Evolutionary conservation across 2,113 vertebrate genomes (phyloP), one percentile per base, ranked within the genome.

Genomic region (Peucedramus taeniatus): DNA sequence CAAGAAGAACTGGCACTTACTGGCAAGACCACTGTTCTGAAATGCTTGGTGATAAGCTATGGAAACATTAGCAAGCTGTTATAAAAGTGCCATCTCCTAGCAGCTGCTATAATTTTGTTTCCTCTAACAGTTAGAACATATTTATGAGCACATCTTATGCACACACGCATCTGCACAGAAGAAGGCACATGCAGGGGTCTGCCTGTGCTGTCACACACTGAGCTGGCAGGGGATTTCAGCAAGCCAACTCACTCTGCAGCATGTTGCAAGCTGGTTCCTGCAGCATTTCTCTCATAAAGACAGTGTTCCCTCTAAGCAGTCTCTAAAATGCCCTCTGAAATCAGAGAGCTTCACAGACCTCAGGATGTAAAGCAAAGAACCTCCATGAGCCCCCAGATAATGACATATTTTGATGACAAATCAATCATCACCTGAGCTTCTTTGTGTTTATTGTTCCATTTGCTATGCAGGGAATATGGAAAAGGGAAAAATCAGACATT

Each of bases 1-100:
- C 27, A 28, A 87, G 72, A 87, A 87, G 77, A 94, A 94, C 65
- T 69, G 74, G 69, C 85, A 83, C 90, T 93, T 95, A 86, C 72
- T 60, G 93, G 90, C 85, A 93, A 86, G 47, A 86, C 71, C 79
- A 53, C 69, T 74, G 59, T 20, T 95, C 66, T 92, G 47, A 96
- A 93, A 92, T 51, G 59, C 84, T 63, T 20, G 1, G 49, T 64
- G 83, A 70, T 85, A 94, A 84, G 74, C 83, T 83, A 54, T 0
- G 7, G 78, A 74, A 89, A 89, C 93, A 96, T 94, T 75, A 95
- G 88, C 74, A 78, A 68, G 63, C 1, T 0, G 60, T 78, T 89
- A 70, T 77, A 70, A 86, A 96, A 81, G 39, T 44, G 56, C 35
- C 33, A 17, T 74, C 61, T 89, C 63, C 81, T 37, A 39, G 66